These are phyloP conservation scores for Maccullochella peelii DNA, from an alignment of 2,113 vertebrate genomes.

Conservation along the genomic window DNA sequence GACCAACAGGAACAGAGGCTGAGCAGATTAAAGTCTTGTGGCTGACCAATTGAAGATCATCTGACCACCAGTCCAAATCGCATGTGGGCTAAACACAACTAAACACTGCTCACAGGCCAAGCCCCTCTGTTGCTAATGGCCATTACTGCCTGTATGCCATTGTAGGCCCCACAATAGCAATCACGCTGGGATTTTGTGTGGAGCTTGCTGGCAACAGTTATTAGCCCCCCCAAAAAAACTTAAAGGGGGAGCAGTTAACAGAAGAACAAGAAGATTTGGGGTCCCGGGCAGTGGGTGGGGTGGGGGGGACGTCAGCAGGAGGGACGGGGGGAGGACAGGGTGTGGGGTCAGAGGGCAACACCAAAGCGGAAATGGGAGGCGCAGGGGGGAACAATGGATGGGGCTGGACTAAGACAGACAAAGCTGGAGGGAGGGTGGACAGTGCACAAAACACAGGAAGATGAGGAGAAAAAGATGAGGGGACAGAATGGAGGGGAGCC, in stretches of 20 bases:
- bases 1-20: background rate
- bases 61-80: constrained; percentile 42
- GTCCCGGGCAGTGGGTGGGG: constrained; percentile 51
- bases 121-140: constrained; percentile 80
- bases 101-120: constrained; percentile 65
- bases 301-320: constrained; percentile 50
- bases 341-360: constrained; percentile 79
- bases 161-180: constrained; percentile 80
- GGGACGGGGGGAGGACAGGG: constrained; percentile 50
- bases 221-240: constrained; percentile 78
- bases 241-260: constrained; percentile 76
- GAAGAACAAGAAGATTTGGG: constrained; percentile 83
- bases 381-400: constrained; percentile 78
- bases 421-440: constrained; percentile 76
- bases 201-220: constrained; percentile 82
- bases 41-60: background rate
- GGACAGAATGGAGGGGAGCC: constrained; percentile 72
- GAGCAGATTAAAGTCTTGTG: constrained; percentile 24
- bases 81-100: constrained; percentile 69
- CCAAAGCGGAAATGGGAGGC: constrained; percentile 79
- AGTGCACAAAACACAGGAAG: constrained; percentile 86
- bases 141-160: constrained; percentile 79
- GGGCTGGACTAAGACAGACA: constrained; percentile 77
- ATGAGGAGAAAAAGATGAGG: constrained; percentile 82
- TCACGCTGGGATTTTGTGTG: constrained; percentile 83